phyloP scores from a whole-genome alignment of 92 coral and sea anemone species.

The Porites evermanni region DNA sequence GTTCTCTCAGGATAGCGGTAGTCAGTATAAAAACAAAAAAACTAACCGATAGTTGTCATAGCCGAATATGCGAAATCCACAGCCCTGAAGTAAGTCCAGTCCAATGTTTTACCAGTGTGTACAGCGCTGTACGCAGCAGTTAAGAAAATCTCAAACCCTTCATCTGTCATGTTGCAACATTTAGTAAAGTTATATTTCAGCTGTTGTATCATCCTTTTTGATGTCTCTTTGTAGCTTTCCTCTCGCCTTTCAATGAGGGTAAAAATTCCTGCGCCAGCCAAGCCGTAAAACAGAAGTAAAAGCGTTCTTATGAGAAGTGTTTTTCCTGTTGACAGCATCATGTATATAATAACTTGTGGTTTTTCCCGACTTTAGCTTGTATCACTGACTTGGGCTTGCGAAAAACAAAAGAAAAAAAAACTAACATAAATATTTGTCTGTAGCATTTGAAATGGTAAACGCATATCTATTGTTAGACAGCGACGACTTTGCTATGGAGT shows the following conservation, averaged over 20 bases:
- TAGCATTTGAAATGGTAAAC: too few species aligned
- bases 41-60: constrained; percentile 66
- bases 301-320: constrained; percentile 11
- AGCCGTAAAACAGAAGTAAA: constrained; percentile 24
- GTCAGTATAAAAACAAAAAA: background rate
- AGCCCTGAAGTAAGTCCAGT: constrained; percentile 60
- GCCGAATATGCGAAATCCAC: constrained; percentile 49
- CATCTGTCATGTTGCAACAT: constrained; percentile 34
- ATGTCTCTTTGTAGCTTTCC: constrained; percentile 26
- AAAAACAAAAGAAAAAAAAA: background rate
- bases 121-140: constrained; percentile 29
- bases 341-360: background rate
- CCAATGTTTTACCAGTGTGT: constrained; percentile 8
- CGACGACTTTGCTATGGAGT: too few species aligned
- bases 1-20: background rate
- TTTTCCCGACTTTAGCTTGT: background rate
- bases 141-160: constrained; percentile 30
- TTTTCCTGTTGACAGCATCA: constrained; percentile 31
- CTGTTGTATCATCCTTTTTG: constrained; percentile 39
- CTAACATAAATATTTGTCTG: too few species aligned
- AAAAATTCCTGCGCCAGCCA: constrained; percentile 50
- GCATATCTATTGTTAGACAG: too few species aligned
- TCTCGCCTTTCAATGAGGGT: constrained; percentile 38
- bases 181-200: constrained; percentile 29
- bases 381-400: background rate